These are phyloP conservation scores for Ceryle rudis DNA, from an alignment of 2,797 vertebrate species.

Conservation along the genomic window DNA sequence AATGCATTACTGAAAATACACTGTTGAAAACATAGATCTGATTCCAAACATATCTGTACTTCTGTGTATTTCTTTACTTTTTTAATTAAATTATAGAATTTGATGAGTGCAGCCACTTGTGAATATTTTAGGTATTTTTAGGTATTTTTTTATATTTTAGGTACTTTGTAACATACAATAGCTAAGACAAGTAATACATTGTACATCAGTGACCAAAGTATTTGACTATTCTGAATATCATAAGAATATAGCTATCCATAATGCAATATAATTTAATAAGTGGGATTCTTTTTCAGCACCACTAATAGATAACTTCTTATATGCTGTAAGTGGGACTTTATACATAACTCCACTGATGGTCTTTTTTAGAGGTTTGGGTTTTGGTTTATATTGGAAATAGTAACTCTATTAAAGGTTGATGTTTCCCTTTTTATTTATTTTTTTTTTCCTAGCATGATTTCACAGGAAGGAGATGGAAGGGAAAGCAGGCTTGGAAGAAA, in stretches of 20 bases:
- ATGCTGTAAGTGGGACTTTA: neutral
- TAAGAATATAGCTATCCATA: neutral
- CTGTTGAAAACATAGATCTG: neutral
- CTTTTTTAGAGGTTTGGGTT: neutral
- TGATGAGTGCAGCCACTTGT: neutral
- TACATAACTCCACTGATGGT: neutral
- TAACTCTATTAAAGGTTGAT: neutral
- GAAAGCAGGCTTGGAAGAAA: neutral
- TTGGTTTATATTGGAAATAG: neutral
- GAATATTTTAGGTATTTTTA: neutral
- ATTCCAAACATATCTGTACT: neutral
- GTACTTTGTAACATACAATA: neutral
- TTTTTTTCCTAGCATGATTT: neutral
- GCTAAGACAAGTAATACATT: neutral
- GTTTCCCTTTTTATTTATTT: neutral
- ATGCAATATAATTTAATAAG: neutral
- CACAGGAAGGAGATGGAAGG: neutral
- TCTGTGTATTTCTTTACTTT: neutral
- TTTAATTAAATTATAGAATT: neutral
- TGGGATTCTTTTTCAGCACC: fast-evolving
- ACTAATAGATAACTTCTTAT: neutral
- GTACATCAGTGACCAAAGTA: neutral
- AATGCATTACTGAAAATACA: neutral
- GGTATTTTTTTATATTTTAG: neutral
- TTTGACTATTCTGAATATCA: neutral